Evolutionary conservation across 2,888 invertebrate genomes (phyloP).

Genomic region (Drosophila ezoana): DNA sequence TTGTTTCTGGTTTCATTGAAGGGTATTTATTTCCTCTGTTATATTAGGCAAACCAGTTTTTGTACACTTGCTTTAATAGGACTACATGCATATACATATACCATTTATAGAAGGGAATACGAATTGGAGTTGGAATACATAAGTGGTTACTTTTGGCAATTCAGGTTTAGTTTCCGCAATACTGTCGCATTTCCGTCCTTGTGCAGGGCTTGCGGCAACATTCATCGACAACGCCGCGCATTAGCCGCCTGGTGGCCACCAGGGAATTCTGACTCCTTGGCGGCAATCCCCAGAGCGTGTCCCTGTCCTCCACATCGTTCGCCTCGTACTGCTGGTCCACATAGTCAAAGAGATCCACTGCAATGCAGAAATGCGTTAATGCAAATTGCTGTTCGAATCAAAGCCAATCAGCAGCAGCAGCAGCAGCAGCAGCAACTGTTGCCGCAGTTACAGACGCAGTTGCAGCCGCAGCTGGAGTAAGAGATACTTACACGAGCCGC

Average conservation of each 20-base stretch:
- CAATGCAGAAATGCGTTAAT: slow-evolving; percentile 20
- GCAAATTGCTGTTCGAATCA: slow-evolving; percentile 6
- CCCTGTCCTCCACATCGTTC: not conserved
- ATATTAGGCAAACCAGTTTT: not conserved
- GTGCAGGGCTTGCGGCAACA: slow-evolving; percentile 51
- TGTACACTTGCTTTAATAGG: slow-evolving; percentile 8
- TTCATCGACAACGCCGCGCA: slow-evolving; percentile 58
- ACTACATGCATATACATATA: slow-evolving; percentile 1
- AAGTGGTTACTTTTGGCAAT: not conserved
- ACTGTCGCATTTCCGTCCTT: not conserved
- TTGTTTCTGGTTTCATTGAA: too few species aligned
- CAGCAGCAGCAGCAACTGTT: not conserved
- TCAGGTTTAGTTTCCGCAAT: slow-evolving; percentile 30
- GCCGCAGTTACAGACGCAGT: not conserved
- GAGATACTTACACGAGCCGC: slow-evolving; percentile 44
- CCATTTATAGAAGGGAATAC: not conserved
- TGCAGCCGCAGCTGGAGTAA: not conserved
- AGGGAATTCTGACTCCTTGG: slow-evolving; percentile 22
- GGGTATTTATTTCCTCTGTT: not conserved
- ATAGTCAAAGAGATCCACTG: slow-evolving; percentile 58
- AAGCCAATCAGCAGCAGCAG: slow-evolving; percentile 2
- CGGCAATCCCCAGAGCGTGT: not conserved
- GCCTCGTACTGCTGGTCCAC: slow-evolving; percentile 46
- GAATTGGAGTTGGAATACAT: slow-evolving; percentile 3
- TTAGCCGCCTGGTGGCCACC: slow-evolving; percentile 34